phyloP scores from a whole-genome alignment of 2,113 vertebrate species.

The Bubalus kerabau region DNA sequence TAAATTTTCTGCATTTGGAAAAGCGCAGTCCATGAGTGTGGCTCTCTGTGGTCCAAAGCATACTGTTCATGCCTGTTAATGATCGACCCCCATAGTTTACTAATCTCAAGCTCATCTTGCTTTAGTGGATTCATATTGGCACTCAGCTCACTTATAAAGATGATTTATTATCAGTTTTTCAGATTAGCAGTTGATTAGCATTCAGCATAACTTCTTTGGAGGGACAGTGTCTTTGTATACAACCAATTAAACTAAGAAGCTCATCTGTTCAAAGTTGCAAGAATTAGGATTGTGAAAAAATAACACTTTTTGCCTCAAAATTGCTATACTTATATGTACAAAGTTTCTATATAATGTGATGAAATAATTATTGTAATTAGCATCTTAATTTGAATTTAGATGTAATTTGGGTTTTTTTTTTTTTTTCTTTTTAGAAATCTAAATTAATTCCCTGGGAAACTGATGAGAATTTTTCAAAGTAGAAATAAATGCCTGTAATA shows the following conservation, averaged over 20 bases:
- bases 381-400: conserved; percentile 80
- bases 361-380: conserved; percentile 84
- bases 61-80: background rate
- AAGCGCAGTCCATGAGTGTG: background rate
- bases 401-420: conserved; percentile 61
- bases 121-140: conserved; percentile 24
- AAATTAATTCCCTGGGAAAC: conserved; percentile 83
- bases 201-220: conserved; percentile 40
- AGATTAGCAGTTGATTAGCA: conserved; percentile 58
- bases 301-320: conserved; percentile 63
- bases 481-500: conserved; percentile 80
- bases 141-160: conserved; percentile 44
- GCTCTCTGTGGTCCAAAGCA: conserved; percentile 10
- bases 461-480: conserved; percentile 81
- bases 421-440: conserved; percentile 74
- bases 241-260: conserved; percentile 19
- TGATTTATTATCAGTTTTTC: conserved; percentile 56
- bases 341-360: conserved; percentile 80
- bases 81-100: background rate
- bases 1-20: conserved; percentile 43
- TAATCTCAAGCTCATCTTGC: conserved; percentile 41
- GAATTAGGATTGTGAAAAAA: conserved; percentile 59
- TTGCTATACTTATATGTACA: conserved; percentile 64
- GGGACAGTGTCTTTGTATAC: background rate
- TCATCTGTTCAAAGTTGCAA: conserved; percentile 54